Conservation (phyloP, 2,113 vertebrate genomes). For the Lathamus discolor region DNA sequence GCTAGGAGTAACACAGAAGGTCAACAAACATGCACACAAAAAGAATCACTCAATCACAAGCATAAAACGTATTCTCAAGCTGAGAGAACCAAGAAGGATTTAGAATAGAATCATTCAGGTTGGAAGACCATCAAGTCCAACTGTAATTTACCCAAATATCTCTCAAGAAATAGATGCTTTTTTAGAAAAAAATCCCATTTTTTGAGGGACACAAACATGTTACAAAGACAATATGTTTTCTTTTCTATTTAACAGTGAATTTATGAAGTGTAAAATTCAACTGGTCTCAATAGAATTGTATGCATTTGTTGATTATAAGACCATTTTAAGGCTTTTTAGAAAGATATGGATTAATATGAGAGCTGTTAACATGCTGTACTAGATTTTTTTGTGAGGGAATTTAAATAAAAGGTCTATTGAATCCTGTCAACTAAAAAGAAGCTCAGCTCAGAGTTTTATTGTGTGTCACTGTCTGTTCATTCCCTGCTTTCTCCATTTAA, state of each 20-base stretch:
- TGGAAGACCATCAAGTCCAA: background rate
- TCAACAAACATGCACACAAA: background rate
- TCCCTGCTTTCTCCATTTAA: background rate
- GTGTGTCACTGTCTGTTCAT: background rate
- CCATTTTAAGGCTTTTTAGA: background rate
- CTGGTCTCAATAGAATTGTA: background rate
- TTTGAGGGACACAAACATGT: background rate
- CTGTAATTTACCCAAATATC: background rate
- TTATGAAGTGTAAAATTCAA: background rate
- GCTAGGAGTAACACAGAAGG: background rate
- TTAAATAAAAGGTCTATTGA: background rate
- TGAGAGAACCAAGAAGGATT: background rate
- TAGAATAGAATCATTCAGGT: background rate
- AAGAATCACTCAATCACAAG: background rate
- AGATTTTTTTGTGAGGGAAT: background rate
- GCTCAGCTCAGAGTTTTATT: background rate
- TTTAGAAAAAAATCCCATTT: background rate
- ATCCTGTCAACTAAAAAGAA: background rate
- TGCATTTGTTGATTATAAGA: background rate
- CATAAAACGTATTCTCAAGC: background rate
- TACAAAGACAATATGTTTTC: background rate
- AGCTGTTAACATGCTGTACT: background rate
- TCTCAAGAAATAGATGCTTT: background rate
- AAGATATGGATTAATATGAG: background rate
- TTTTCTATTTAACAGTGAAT: background rate